Conservation (phyloP, 2,888 invertebrate genomes). For the Drosophila mayaguana region DNA sequence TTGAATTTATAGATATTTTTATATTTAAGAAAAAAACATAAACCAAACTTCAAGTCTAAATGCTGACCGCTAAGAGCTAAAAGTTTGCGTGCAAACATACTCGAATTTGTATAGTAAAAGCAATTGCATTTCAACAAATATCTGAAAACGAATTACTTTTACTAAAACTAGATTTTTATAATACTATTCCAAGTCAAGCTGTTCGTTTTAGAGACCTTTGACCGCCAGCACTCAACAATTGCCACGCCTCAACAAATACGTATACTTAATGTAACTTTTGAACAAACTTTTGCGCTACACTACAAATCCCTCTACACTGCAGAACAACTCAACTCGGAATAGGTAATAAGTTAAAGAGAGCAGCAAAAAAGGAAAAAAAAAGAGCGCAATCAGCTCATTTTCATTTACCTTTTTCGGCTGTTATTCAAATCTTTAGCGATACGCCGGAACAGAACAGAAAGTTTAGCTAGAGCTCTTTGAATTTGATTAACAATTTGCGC, state of each 20-base stretch:
- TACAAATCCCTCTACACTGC: not conserved
- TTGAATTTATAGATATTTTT: too few relatives aligned
- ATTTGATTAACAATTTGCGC: constrained; percentile 61
- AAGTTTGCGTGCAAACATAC: too few relatives aligned
- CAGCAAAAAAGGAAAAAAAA: not conserved
- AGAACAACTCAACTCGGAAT: not conserved
- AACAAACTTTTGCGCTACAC: not conserved
- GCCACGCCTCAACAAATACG: not conserved
- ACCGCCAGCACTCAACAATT: not conserved
- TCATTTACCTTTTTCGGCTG: constrained; percentile 36
- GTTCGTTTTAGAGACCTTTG: not conserved
- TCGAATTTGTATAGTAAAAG: not conserved
- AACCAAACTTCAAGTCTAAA: too few relatives aligned
- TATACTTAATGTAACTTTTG: not conserved
- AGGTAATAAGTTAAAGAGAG: constrained; percentile 3
- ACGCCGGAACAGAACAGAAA: constrained; percentile 6
- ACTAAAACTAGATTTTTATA: not conserved
- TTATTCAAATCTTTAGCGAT: constrained; percentile 48
- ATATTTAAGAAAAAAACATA: too few relatives aligned
- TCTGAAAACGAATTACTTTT: not conserved
- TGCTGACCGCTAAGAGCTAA: too few relatives aligned
- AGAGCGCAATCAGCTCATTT: constrained; percentile 31
- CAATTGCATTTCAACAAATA: not conserved
- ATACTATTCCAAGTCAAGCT: not conserved
- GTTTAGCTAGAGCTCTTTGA: constrained; percentile 37